Evolutionary conservation across 2,888 invertebrate genomes (phyloP), one percentile per base, ranked within the genome.

Genomic region (Belgica antarctica): DNA sequence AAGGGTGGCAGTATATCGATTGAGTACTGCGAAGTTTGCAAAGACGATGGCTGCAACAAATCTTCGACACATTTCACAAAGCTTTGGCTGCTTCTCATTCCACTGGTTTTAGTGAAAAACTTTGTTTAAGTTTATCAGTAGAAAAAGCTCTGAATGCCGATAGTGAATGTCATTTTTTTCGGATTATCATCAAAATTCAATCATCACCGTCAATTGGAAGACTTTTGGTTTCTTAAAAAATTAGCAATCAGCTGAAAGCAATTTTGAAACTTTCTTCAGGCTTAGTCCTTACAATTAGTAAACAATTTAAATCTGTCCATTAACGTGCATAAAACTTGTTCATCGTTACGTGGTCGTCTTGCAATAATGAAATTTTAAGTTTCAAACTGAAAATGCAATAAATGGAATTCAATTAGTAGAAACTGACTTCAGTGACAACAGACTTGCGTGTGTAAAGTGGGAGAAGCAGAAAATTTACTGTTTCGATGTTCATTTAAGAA

Each of bases 21-120:
- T 10, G 34, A 12, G 10, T 7, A 7, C 25, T 27, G 12, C 17
- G 62, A 17, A 19, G n/a, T n/a, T 62, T 15, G 41, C 3, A n/a
- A 15, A 41, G 31, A 62, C 3, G 62, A 62, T 25, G 22, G 4
- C 2, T 62, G 62, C 34, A 62, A 62, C 36, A 36, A 36, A 62
- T 31, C 62, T 1, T 17, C 31, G 7, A 12, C 22, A 5, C 61
- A 61, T 5, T 1, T 25, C 25, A 31, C 34, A 17, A 62, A 62
- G 12, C 36, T 31, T 7, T 62, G 31, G 62, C 25, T 25, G 12
- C 15, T 61, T 12, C 25, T 61, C 12, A 17, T 24, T 61, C 61
- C 61, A 17, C 12, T 52, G 7, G 17, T 22, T 10, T 3, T 52
- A 19, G 22, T 52, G 7, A 52, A 17, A 52, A 3, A 12, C 22